phyloP scores from a whole-genome alignment of 2,113 vertebrate species.

The Sturnira hondurensis region DNA sequence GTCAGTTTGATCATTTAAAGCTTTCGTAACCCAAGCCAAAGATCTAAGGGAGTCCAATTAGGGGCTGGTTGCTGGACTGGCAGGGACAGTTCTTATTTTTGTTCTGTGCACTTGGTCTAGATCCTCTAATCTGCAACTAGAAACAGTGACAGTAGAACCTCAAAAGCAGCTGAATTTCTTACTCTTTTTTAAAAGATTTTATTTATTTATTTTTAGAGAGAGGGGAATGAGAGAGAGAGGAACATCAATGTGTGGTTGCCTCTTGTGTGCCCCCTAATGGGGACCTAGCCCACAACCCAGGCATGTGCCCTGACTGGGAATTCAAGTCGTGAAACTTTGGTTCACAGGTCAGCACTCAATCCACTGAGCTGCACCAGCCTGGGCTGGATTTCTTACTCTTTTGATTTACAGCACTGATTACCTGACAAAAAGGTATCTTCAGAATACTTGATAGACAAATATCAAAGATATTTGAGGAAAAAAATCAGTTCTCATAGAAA shows the following conservation, averaged over 20 bases:
- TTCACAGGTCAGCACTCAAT: no score
- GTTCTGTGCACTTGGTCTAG: accelerated
- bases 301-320: no score
- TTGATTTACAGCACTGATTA: background rate
- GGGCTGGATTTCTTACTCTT: background rate
- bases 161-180: background rate
- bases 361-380: no score
- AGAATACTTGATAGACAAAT: slow-evolving; percentile 21
- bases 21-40: background rate
- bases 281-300: no score
- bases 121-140: background rate
- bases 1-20: background rate
- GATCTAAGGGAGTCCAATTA: background rate
- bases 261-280: no score
- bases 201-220: no score
- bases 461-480: no score
- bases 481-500: background rate
- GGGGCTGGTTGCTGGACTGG: background rate
- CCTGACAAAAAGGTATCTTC: background rate
- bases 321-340: no score
- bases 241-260: no score
- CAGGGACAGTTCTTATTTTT: accelerated
- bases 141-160: background rate
- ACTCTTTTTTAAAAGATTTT: background rate
- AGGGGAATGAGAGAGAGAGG: no score